Percentiles rank a stretch among this genome's conserved stretches.
These are phyloP conservation scores for Muscicapa striata DNA, from an alignment of 2,797 vertebrate species.

Conservation along the genomic window DNA sequence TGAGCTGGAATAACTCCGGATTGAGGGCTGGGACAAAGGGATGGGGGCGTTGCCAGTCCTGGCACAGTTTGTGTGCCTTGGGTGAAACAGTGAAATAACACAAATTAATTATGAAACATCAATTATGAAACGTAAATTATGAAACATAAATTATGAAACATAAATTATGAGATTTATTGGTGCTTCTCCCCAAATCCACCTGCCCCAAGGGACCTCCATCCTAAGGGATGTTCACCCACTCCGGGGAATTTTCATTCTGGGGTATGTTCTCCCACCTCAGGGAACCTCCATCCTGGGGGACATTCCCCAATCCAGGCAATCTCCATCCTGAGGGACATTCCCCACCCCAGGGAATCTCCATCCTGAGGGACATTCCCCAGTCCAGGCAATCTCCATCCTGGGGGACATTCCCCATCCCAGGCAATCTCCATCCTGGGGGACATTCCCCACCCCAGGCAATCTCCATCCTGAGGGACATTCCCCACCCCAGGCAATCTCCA, in stretches of 20 bases:
- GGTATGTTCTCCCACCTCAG: rapidly evolving
- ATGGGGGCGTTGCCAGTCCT: rapidly evolving
- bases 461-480: neutral
- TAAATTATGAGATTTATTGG: neutral
- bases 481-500: neutral
- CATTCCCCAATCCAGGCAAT: no score
- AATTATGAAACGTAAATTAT: no score
- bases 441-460: no score
- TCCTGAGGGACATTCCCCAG: no score
- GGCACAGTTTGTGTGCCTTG: neutral
- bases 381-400: no score
- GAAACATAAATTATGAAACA: no score
- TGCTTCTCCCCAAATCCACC: neutral
- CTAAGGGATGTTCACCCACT: rapidly evolving
- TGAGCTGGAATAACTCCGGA: neutral
- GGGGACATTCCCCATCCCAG: no score
- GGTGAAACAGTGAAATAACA: neutral
- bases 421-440: no score
- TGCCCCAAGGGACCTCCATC: neutral
- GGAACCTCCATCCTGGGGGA: neutral
- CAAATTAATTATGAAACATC: no score
- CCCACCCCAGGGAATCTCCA: no score
- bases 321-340: no score
- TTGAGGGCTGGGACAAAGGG: neutral
- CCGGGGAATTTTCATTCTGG: neutral